Base-by-base conservation (phyloP, 2,113 vertebrate genomes). In the Oncorhynchus kisutch region DNA sequence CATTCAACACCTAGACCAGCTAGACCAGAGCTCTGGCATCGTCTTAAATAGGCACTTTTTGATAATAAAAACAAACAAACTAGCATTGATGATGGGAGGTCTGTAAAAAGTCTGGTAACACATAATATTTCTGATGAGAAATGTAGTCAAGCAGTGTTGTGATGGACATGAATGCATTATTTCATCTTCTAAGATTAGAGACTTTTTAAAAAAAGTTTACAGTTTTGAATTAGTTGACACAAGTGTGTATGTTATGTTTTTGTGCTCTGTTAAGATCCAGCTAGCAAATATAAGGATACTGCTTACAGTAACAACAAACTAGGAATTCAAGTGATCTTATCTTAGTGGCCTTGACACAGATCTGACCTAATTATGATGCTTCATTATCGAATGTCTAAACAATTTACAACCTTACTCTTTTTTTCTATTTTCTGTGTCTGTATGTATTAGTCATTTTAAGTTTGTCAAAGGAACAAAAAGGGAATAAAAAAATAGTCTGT, bases 391-490 rank as follows among this genome's bases (percentile, higher is more conserved):
- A 67, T 51, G 80, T 87, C 90, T 76, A 24, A 20, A 82, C 82
- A 39, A 77, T 71, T 73, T 57, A 71, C 34, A 75, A 60, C 72
- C 49, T 34, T 74, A 29, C 66, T 76, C 27, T 48, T 74, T 31
- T 24, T 78, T 4, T 29, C 51, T 78, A 22, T 31, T 79, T 76
- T 72, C 60, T 81, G 74, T 70, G 68, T 59, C 72, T 82, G 73
- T 85, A 29, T 84, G 80, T 87, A 88, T 6, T 57, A 78, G 72
- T 84, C 66, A 68, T 83, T 82, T 83, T 3, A 14, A 87, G 83
- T 86, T 85, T 81, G 90, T 89, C 70, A 87, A 88, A 87, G 85
- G 92, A 92, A 93, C 75, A 87, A 95, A 94, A 96, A 92, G 93
- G 93, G 88, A 88, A 45, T 12, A 91, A 91, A 88, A 85, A 75